These are phyloP conservation scores for Erethizon dorsatum DNA, from an alignment of 2,797 vertebrate genomes.

Conservation along the genomic window DNA sequence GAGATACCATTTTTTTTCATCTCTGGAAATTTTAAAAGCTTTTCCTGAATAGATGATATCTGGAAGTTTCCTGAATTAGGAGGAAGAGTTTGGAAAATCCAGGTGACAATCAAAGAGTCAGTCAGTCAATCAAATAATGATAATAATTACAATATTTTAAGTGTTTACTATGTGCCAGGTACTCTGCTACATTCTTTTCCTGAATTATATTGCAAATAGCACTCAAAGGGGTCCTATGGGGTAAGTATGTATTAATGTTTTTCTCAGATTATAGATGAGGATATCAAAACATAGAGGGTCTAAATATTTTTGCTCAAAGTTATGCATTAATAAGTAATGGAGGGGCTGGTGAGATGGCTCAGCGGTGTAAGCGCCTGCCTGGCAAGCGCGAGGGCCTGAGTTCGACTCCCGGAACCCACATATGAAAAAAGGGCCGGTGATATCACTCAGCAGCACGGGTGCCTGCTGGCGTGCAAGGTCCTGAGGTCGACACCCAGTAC, in stretches of 20 bases:
- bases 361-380: no score
- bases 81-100: neutral
- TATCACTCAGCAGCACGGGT: no score
- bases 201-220: constrained; percentile 5
- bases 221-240: neutral
- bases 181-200: constrained; percentile 8
- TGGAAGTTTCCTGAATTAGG: constrained; percentile 15
- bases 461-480: no score
- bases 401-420: no score
- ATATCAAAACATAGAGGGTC: neutral
- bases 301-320: constrained; percentile 28
- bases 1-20: neutral
- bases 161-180: neutral
- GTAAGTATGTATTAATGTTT: neutral
- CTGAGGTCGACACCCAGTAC: no score
- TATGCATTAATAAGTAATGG: neutral
- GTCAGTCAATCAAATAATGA: constrained; percentile 18
- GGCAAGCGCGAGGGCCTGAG: no score
- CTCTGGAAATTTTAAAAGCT: neutral
- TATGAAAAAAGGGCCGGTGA: no score
- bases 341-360: neutral
- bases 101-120: neutral
- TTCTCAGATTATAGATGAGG: neutral
- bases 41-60: neutral
- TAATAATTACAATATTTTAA: neutral